phyloP scores from a whole-genome alignment of 1,140 invertebrate species.

The Sipha flava region DNA sequence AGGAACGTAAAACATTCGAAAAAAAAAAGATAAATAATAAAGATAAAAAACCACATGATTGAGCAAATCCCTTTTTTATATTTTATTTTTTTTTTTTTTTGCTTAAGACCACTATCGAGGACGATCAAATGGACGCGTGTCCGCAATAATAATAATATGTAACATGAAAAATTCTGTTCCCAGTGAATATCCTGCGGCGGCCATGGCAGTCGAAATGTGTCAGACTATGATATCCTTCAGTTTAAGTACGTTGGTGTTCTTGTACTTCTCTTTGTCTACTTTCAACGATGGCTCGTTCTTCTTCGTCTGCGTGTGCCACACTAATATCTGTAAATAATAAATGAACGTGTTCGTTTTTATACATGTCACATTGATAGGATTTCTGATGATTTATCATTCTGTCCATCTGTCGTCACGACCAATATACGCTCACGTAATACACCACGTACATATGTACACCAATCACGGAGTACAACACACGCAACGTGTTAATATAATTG shows the following conservation, averaged over 20 bases:
- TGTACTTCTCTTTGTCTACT: slow-evolving; percentile 52
- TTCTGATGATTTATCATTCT: not conserved
- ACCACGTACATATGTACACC: no score
- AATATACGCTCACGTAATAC: no score
- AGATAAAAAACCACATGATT: no score
- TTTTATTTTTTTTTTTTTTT: no score
- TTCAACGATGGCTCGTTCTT: slow-evolving; percentile 57
- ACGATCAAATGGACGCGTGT: no score
- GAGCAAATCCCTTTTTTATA: not conserved
- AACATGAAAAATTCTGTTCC: not conserved
- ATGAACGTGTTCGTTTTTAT: not conserved
- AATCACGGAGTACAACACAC: no score
- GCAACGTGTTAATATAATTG: no score
- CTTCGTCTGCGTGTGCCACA: slow-evolving; percentile 83
- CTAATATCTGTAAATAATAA: slow-evolving; percentile 54
- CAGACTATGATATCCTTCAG: slow-evolving; percentile 44
- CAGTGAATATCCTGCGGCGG: no score
- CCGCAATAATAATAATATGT: not conserved
- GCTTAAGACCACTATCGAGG: no score
- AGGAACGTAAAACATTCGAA: not conserved
- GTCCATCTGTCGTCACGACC: no score
- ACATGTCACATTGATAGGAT: not conserved
- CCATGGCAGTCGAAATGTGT: not conserved
- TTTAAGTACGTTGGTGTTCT: slow-evolving; percentile 54
- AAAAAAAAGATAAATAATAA: not conserved